A percentile compares a stretch with the other conserved stretches of the same genome.
These are phyloP conservation scores for Papilio glaucus DNA, from an alignment of 1,140 invertebrate species.

Conservation along the genomic window DNA sequence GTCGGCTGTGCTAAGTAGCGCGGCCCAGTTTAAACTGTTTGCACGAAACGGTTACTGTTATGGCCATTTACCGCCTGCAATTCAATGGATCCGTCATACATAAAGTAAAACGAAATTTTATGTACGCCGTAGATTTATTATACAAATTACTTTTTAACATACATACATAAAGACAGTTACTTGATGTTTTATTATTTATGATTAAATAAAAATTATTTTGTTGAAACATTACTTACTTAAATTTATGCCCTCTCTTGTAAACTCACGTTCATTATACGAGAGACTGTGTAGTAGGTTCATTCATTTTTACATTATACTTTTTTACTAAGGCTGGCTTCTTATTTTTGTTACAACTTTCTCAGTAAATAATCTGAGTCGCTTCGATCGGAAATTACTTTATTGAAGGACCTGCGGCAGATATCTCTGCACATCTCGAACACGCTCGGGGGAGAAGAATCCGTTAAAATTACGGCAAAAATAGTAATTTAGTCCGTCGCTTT, in stretches of 20 bases:
- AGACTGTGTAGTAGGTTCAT: no score
- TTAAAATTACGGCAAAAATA: constrained; percentile 5
- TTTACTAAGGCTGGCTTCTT: neutral
- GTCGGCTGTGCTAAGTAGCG: constrained; percentile 21
- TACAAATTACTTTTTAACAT: neutral
- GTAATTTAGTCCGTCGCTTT: neutral
- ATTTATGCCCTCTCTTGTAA: no score
- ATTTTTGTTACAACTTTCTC: neutral
- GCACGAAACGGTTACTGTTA: constrained; percentile 59
- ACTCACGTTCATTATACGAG: no score
- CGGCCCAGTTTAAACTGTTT: constrained; percentile 58
- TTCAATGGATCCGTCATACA: constrained; percentile 15
- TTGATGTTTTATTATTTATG: neutral
- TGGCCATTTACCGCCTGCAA: constrained; percentile 40
- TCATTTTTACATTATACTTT: neutral
- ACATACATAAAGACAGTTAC: neutral
- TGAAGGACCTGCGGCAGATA: constrained; percentile 45
- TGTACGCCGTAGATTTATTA: neutral
- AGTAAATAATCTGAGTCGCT: constrained; percentile 42
- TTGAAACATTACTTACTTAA: no score
- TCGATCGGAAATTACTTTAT: constrained; percentile 50
- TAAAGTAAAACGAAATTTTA: constrained; percentile 13
- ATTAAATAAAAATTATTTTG: no score
- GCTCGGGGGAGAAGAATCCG: neutral
- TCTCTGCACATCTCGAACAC: constrained; percentile 41